These are phyloP conservation scores for Genyomyrus donnyi DNA, from an alignment of 2,113 vertebrate genomes.

Conservation along the genomic window DNA sequence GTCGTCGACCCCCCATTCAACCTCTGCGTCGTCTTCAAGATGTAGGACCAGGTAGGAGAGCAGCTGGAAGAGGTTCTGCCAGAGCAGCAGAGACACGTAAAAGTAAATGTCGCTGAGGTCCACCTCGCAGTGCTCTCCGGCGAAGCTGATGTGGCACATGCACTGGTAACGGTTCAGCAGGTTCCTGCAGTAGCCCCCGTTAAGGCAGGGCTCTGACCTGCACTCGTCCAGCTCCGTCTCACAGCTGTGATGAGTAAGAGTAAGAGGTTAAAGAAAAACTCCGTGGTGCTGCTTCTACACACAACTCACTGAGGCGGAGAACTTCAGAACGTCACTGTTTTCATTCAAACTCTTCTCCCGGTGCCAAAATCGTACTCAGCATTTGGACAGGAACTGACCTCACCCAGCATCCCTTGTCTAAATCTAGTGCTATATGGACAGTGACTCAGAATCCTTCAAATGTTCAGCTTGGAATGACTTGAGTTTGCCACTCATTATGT, in stretches of 20 bases:
- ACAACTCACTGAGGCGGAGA: background rate
- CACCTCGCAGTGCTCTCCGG: slow-evolving; percentile 72
- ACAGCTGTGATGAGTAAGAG: slow-evolving; percentile 76
- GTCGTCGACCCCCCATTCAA: slow-evolving; percentile 72
- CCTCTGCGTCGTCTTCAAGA: slow-evolving; percentile 76
- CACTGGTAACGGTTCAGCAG: slow-evolving; percentile 70
- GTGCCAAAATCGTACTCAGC: background rate
- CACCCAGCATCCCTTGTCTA: background rate
- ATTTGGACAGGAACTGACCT: background rate
- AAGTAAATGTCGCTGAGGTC: slow-evolving; percentile 82
- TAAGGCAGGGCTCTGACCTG: slow-evolving; percentile 68
- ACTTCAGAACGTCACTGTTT: background rate
- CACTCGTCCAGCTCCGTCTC: slow-evolving; percentile 79
- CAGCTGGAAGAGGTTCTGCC: slow-evolving; percentile 89
- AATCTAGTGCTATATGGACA: background rate
- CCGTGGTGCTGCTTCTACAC: background rate
- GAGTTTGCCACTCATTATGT: background rate
- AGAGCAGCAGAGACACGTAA: slow-evolving; percentile 74
- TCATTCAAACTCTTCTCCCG: background rate
- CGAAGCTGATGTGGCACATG: slow-evolving; percentile 69
- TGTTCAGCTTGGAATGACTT: background rate
- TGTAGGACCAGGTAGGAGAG: slow-evolving; percentile 78
- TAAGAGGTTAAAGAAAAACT: background rate
- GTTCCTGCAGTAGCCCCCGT: slow-evolving; percentile 76
- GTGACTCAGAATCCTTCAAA: background rate